Conservation (phyloP, 2,113 vertebrate species). For the Pleuronectes platessa region DNA sequence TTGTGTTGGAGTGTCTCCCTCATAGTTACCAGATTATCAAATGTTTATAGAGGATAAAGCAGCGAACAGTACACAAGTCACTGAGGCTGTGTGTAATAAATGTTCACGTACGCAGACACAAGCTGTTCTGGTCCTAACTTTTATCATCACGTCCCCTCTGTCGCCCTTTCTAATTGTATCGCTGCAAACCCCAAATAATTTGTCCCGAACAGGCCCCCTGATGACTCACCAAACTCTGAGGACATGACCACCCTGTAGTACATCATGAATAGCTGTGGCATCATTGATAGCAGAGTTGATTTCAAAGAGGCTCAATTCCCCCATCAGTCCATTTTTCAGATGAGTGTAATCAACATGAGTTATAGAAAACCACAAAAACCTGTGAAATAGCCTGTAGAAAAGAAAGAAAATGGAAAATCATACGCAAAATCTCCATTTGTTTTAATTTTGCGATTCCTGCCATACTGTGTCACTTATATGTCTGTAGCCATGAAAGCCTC, state of each 20-base stretch:
- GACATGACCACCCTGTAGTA: neutral
- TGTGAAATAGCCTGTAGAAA: neutral
- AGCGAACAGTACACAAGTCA: slow-evolving; percentile 2
- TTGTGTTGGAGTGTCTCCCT: neutral
- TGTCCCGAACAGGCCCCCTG: slow-evolving; percentile 25
- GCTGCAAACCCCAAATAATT: slow-evolving; percentile 9
- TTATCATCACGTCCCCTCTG: slow-evolving; percentile 20
- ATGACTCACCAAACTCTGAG: neutral
- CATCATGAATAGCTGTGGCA: neutral
- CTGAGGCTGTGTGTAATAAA: neutral
- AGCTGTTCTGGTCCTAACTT: slow-evolving; percentile 13
- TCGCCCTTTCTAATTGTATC: slow-evolving; percentile 18
- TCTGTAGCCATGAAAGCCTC: neutral
- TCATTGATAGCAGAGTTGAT: slow-evolving; percentile 5
- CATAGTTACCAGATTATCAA: neutral
- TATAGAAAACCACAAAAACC: neutral
- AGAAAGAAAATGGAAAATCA: neutral
- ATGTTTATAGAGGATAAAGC: neutral
- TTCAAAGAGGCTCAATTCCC: neutral
- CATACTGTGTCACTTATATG: neutral
- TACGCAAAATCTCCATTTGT: neutral
- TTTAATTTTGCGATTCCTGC: neutral
- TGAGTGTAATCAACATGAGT: neutral
- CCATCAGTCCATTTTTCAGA: neutral
- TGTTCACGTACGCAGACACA: neutral